Percentiles rank a stretch among this genome's conserved stretches.
Evolutionary conservation across 2,113 vertebrate genomes (phyloP).

Genomic region (Hippolais icterina): DNA sequence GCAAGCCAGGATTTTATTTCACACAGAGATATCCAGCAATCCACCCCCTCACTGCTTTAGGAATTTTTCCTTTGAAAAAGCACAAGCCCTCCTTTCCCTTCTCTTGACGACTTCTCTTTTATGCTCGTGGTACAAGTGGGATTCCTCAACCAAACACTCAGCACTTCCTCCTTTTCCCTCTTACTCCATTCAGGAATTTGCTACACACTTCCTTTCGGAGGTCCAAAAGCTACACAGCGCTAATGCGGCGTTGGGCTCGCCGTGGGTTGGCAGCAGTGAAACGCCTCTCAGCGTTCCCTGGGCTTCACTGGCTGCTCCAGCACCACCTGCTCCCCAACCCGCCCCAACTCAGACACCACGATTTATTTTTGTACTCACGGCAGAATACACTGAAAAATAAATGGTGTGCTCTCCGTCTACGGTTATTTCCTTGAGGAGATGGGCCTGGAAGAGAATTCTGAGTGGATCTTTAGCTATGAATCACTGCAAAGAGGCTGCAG

Average conservation of each 20-base stretch:
- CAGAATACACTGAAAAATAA: slow-evolving; percentile 58
- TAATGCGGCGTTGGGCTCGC: not conserved
- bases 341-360: not conserved
- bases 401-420: not conserved
- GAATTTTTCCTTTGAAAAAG: not conserved
- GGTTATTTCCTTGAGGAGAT: slow-evolving; percentile 25
- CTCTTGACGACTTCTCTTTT: not conserved
- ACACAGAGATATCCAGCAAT: not conserved
- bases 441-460: not conserved
- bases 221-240: slow-evolving; percentile 33
- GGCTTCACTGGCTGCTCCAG: not conserved
- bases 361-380: slow-evolving; percentile 59
- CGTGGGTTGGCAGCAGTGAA: not conserved
- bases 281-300: not conserved
- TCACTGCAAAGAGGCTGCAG: not conserved
- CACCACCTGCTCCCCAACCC: slow-evolving; percentile 55
- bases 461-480: slow-evolving; percentile 5
- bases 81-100: not conserved
- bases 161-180: not conserved
- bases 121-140: not conserved
- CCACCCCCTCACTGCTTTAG: not conserved
- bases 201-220: slow-evolving; percentile 39
- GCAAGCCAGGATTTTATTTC: not conserved
- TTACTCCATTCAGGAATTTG: not conserved
- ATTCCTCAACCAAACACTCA: not conserved